Evolutionary conservation across 1,140 invertebrate species (phyloP), one percentile per base, ranked within the genome.

Genomic region (Drosophila malerkotliana): DNA sequence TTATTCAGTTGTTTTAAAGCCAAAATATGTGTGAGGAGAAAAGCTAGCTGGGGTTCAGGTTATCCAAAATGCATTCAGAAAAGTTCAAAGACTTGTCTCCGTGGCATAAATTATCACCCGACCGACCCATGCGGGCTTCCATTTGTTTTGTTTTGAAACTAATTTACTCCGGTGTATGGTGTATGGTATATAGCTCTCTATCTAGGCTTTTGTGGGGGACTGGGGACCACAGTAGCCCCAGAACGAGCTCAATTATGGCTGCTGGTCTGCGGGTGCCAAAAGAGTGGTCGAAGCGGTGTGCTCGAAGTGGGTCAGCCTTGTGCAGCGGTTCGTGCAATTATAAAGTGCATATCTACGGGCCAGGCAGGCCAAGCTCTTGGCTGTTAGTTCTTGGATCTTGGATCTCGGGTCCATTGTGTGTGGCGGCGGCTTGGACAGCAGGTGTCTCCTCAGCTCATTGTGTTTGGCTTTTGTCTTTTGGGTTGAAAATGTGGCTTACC

Each of bases 401-500:
- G 68, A 52, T 41, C 55, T 66, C 52, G 45, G 62, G 77, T 71
- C 64, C 77, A 84, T 85, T 85, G 80, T 85, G 71, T 18, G 34
- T 72, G 73, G 53, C 39, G 15, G 52, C 67, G 52, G 71, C 68
- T 67, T 69, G 64, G 51, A 54, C 77, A 59, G 57, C 78, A 84
- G 81, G 80, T 84, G 81, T 84, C 72, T 84, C 64, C 64, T 56
- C 58, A 54, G 52, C 45, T 64, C 53, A 56, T 64, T 74, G 55
- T 67, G 47, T 80, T 52, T 73, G 54, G 45, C 47, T 66, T 41
- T 53, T 55, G 15, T 6, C 59, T 63, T 61, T 57, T 66, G 26
- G 68, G 68, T 47, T 58, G 69, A 82, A 85, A 87, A 88, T 87
- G 83, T 76, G 78, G 82, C 83, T 87, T 87, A 88, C 82, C 82